Percentiles rank a stretch among this genome's conserved stretches.
Conservation (phyloP, 2,113 vertebrate genomes). For the Ovis canadensis region DNA sequence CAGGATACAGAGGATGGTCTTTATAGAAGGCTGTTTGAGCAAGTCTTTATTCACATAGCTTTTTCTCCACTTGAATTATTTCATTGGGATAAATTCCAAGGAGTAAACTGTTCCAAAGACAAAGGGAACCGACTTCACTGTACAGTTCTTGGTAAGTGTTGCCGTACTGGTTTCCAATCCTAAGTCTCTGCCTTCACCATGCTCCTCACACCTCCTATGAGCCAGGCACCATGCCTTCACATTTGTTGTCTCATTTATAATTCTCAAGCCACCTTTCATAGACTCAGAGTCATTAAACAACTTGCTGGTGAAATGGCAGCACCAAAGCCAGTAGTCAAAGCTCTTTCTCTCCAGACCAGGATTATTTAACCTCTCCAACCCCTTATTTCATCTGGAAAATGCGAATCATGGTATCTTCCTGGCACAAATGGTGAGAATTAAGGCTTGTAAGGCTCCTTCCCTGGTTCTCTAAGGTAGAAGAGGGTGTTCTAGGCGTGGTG, state of each 20-base stretch:
- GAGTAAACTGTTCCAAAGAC: conserved; percentile 5
- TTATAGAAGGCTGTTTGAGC: not conserved
- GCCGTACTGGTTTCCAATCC: not conserved
- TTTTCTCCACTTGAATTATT: conserved; percentile 24
- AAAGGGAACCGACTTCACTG: not conserved
- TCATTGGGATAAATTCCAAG: conserved; percentile 1
- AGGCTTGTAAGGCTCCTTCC: not conserved
- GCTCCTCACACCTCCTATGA: not conserved
- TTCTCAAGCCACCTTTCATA: not conserved
- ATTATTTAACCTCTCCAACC: not conserved
- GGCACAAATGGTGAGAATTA: not conserved
- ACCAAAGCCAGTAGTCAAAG: not conserved
- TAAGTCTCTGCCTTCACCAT: not conserved
- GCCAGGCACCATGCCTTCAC: not conserved
- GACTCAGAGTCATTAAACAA: not conserved
- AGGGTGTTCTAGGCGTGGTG: not conserved
- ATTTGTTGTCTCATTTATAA: not conserved
- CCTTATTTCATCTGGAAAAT: not conserved
- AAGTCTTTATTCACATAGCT: not conserved
- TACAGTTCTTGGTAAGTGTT: not conserved
- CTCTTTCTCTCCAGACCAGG: not conserved
- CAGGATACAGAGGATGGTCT: not conserved
- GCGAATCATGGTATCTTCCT: not conserved
- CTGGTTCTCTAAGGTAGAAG: not conserved
- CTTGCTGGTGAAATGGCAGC: not conserved